These are phyloP conservation scores for Glareola pratincola DNA, from an alignment of 2,113 vertebrate genomes.

Conservation along the genomic window DNA sequence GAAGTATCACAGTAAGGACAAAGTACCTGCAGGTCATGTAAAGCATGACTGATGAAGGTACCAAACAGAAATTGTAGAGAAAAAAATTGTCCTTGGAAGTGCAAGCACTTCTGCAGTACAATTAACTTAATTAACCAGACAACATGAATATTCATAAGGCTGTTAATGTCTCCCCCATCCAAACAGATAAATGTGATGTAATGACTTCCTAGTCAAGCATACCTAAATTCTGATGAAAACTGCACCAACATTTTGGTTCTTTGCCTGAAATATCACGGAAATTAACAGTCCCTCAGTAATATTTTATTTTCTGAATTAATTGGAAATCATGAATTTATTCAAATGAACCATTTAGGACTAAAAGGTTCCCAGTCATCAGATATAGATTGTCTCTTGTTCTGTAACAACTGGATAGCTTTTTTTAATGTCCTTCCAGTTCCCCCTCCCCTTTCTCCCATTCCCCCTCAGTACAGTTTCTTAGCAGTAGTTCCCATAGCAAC, in stretches of 20 bases:
- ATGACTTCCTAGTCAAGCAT: slow-evolving; percentile 91
- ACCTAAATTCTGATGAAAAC: slow-evolving; percentile 85
- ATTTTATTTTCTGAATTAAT: slow-evolving; percentile 80
- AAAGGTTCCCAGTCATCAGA: slow-evolving; percentile 51
- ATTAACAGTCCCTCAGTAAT: slow-evolving; percentile 78
- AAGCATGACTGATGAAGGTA: slow-evolving; percentile 66
- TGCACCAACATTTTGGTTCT: slow-evolving; percentile 79
- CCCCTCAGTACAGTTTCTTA: slow-evolving; percentile 61
- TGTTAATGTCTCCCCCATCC: slow-evolving; percentile 89
- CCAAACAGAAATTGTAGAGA: slow-evolving; percentile 53
- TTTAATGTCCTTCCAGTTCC: slow-evolving; percentile 60
- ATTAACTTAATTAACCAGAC: slow-evolving; percentile 95
- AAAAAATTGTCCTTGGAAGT: slow-evolving; percentile 83
- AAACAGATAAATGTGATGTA: slow-evolving; percentile 90
- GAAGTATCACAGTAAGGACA: slow-evolving; percentile 39
- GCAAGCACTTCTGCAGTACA: slow-evolving; percentile 88
- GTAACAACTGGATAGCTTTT: slow-evolving; percentile 69
- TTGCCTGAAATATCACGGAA: slow-evolving; percentile 83
- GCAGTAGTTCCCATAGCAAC: slow-evolving; percentile 80
- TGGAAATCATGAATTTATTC: slow-evolving; percentile 74
- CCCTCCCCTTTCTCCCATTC: slow-evolving; percentile 50
- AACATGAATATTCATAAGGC: slow-evolving; percentile 92
- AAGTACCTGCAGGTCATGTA: slow-evolving; percentile 56
- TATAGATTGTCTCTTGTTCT: slow-evolving; percentile 60
- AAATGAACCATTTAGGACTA: slow-evolving; percentile 44